Conservation (phyloP, 53 echinoderm and acorn worm species). For the Apostichopus leukothele region DNA sequence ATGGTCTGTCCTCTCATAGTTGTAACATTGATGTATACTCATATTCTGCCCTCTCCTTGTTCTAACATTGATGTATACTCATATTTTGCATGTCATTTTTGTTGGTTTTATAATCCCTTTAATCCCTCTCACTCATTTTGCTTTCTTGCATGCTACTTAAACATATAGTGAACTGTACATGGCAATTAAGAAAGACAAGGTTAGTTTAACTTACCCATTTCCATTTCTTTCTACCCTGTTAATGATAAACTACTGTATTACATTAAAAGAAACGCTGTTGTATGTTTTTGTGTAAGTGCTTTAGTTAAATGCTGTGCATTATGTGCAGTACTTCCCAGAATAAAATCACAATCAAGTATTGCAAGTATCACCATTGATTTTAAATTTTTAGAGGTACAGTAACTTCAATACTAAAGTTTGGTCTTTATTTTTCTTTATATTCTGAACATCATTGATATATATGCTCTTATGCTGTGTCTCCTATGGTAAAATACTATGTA, state of each 20-base stretch:
- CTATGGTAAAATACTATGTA: too few species aligned
- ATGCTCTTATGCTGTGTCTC: too few species aligned
- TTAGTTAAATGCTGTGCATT: too few species aligned
- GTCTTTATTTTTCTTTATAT: too few species aligned
- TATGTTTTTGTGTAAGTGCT: too few species aligned
- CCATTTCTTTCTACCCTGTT: neutral
- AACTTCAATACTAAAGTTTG: too few species aligned
- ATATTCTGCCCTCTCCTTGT: neutral
- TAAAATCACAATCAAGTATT: too few species aligned
- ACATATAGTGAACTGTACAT: constrained; percentile 46
- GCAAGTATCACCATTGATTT: too few species aligned
- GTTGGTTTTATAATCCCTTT: neutral
- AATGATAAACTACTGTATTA: neutral
- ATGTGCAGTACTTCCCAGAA: too few species aligned
- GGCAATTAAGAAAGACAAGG: constrained; percentile 40
- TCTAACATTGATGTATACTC: neutral
- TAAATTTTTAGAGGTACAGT: too few species aligned
- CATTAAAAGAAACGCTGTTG: neutral
- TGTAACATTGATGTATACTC: neutral
- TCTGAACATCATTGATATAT: too few species aligned
- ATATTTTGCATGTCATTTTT: neutral
- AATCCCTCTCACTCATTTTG: neutral
- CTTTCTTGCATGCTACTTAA: constrained; percentile 39
- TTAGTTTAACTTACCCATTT: neutral
- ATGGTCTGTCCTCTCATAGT: neutral